Evolutionary conservation across 2,797 vertebrate genomes (phyloP), one percentile per base, ranked within the genome.

Genomic region (Rhincodon typus): DNA sequence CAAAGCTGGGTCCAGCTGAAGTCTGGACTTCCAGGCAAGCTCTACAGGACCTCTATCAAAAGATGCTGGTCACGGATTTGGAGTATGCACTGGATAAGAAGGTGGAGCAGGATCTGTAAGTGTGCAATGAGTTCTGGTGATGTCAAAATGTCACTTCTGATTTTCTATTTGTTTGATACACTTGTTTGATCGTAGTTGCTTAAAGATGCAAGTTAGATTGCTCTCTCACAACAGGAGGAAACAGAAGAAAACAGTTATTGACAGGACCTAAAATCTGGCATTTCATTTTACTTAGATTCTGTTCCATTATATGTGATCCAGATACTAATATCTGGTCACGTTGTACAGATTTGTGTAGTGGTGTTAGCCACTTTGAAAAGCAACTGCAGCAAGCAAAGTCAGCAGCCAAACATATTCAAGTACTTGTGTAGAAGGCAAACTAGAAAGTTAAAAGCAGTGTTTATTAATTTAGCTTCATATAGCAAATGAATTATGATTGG

Each of bases 11-110:
- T 96, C 98, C 98, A 95, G 98, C 99, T 53, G 99, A 99, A 98
- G 98, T 99, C 98, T 99, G 99, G 99, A 99, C 99, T 3, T 99
- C 99, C 95, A 98, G 99, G 94, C 99, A 99, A 97, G 98, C 99
- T 96, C 98, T 99, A 96, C 99, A 99, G 98, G 99, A 99, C 96
- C 98, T 99, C 96, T 99, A 99, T 98, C 99, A 99, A 98, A 99
- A 99, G 97, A 99, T 99, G 99, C 98, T 99, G 96, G 99, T 99
- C 96, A 99, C 99, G 0, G 99, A 99, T 97, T 98, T 99, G 98
- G 99, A 99, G 97, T 99, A 99, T 21, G 99, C 99, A 96, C 97
- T 99, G 98, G 99, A 99, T 98, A 99, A 99, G 98, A 99, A 99
- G 97, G 99, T 99, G 97, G 99, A 99, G 97, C 99, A 99, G 96